Percentiles rank a stretch among this genome's conserved stretches.
Evolutionary conservation across 2,113 vertebrate species (phyloP).

Genomic region (Crypturellus undulatus): DNA sequence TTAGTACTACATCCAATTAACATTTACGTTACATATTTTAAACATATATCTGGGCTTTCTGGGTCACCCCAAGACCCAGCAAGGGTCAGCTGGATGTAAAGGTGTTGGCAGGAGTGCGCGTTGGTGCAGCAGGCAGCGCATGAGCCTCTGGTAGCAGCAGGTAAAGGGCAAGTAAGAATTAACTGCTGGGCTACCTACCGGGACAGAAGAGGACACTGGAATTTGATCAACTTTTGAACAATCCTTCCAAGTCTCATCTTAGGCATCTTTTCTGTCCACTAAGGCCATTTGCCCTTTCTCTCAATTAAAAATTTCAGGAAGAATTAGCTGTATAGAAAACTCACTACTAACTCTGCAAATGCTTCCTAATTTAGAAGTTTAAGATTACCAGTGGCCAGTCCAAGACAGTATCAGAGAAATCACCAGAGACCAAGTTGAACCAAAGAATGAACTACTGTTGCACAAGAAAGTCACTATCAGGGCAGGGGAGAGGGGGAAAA

Average conservation of each 20-base stretch:
- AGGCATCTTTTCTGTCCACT: too few species aligned
- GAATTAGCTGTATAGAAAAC: background rate
- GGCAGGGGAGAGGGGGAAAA: background rate
- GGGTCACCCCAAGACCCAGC: too few species aligned
- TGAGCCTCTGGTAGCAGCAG: fast-evolving
- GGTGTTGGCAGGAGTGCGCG: fast-evolving
- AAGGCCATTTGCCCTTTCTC: too few species aligned
- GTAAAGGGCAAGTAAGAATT: background rate
- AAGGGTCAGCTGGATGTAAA: too few species aligned
- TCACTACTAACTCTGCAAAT: background rate
- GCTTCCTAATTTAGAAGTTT: background rate
- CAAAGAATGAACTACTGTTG: background rate
- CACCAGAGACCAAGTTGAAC: background rate
- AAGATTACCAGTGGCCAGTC: background rate
- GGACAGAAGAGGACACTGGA: background rate
- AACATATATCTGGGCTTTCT: background rate
- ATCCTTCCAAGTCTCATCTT: background rate
- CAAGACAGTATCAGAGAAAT: background rate
- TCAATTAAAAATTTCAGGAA: background rate
- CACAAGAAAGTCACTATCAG: background rate
- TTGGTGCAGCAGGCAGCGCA: fast-evolving
- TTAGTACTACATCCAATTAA: background rate
- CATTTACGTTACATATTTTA: background rate
- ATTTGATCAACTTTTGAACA: background rate
- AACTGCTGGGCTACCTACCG: background rate